Evolutionary conservation across 2,888 invertebrate genomes (phyloP), one percentile per base, ranked within the genome.

Genomic region (Clepsis dumicolana): DNA sequence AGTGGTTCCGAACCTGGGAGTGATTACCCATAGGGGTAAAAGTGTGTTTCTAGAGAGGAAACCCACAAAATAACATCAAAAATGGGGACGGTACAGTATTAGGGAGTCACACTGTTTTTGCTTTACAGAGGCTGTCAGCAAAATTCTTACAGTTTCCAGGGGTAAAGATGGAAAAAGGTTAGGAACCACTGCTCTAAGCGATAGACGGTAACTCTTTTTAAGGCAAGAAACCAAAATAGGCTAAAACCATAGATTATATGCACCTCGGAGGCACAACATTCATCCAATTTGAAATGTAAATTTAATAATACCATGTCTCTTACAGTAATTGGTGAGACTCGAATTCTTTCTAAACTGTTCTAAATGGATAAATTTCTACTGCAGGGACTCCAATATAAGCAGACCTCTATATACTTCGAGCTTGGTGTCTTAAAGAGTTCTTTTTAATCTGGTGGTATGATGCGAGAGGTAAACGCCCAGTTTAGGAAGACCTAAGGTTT

Each of bases 341-440:
- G 78, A 81, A 87, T 87, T 86, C 83, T 82, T 83, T 75, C 75
- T 74, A 85, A 88, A 87, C 82, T 82, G 84, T 79, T 75, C 21
- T 83, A 85, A 87, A 80, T 74, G 79, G 77, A 80, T 85, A 82
- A 82, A 87, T 88, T 88, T 85, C 75, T 74, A 75, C 70, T 70
- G 71, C 74, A 70, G 62, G 80, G 77, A 3, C 1, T 73, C 79
- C 76, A 72, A 1, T 44, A 25, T 71, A 62, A 35, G 3, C 4
- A 54, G 73, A 74, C 21, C 65, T 60, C 21, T 38, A 1, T 5
- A 24, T 48, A 21, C 5, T 29, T 54, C 38, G 5, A 41, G 0
- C 5, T 57, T 41, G 14, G 41, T 73, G n/a, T n/a, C 5, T 5
- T 2, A 0, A 2, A 1, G 0, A 24, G 74, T 16, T 72, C 74